A percentile compares a stretch with the other conserved stretches of the same genome.
phyloP scores from a whole-genome alignment of 2,113 vertebrate genomes.

The Hippopotamus amphibius region DNA sequence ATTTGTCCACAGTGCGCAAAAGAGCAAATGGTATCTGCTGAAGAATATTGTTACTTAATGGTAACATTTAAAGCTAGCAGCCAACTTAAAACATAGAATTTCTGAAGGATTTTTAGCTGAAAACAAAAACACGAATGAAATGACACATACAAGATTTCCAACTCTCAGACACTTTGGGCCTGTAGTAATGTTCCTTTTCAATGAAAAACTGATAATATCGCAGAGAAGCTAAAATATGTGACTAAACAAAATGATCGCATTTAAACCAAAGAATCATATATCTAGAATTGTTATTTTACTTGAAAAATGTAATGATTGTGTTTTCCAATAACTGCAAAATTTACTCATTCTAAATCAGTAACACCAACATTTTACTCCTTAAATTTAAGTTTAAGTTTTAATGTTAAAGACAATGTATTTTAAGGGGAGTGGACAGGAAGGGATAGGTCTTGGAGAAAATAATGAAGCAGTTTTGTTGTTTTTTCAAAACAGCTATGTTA shows the following conservation, averaged over 20 bases:
- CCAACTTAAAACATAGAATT: slow-evolving; percentile 31
- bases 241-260: slow-evolving; percentile 63
- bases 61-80: not conserved
- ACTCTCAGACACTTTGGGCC: slow-evolving; percentile 55
- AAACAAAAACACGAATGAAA: slow-evolving; percentile 67
- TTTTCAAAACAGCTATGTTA: not conserved
- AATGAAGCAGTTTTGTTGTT: not conserved
- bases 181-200: slow-evolving; percentile 54
- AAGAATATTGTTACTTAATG: slow-evolving; percentile 59
- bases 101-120: slow-evolving; percentile 58
- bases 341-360: slow-evolving; percentile 24
- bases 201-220: slow-evolving; percentile 42
- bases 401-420: not conserved
- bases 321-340: slow-evolving; percentile 31
- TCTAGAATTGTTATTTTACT: slow-evolving; percentile 44
- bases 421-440: not conserved
- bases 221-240: slow-evolving; percentile 36
- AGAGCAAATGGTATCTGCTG: not conserved
- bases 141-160: slow-evolving; percentile 6
- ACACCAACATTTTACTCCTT: not conserved
- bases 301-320: slow-evolving; percentile 26
- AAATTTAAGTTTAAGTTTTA: not conserved
- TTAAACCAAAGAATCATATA: slow-evolving; percentile 31
- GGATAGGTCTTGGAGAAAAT: not conserved
- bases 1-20: slow-evolving; percentile 47